Conservation (phyloP, 2,888 invertebrate species). For the Marronus borbonicus region DNA sequence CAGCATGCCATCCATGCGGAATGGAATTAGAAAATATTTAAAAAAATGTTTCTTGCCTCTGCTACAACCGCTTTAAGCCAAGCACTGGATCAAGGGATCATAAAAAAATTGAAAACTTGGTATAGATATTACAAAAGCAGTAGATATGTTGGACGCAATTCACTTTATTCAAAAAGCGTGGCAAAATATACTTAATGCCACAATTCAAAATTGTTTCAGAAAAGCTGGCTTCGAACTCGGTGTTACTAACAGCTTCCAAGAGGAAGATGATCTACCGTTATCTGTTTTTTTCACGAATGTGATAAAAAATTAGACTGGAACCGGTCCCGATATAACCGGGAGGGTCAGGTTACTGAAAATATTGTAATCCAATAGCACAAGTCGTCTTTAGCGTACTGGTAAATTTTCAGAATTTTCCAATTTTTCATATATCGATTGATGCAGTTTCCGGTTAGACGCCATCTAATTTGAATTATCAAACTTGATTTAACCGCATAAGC, state of each 20-base stretch:
- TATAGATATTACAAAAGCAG: neutral
- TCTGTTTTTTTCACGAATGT: neutral
- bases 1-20: neutral
- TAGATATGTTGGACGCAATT: too few relatives aligned
- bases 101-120: neutral
- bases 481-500: too few relatives aligned
- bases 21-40: conserved; percentile 6
- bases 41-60: neutral
- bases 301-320: neutral
- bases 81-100: neutral
- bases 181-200: neutral
- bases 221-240: neutral
- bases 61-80: neutral
- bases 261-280: neutral
- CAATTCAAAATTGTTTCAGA: neutral
- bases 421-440: too few relatives aligned
- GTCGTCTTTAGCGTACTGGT: too few relatives aligned
- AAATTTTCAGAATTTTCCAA: too few relatives aligned
- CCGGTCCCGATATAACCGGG: too few relatives aligned
- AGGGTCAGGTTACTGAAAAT: too few relatives aligned
- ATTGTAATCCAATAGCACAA: too few relatives aligned
- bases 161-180: neutral
- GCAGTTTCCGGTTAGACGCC: too few relatives aligned
- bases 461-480: too few relatives aligned
- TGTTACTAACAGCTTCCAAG: neutral